Evolutionary conservation across 2,888 invertebrate species (phyloP).

Genomic region (Chalcis sispes): DNA sequence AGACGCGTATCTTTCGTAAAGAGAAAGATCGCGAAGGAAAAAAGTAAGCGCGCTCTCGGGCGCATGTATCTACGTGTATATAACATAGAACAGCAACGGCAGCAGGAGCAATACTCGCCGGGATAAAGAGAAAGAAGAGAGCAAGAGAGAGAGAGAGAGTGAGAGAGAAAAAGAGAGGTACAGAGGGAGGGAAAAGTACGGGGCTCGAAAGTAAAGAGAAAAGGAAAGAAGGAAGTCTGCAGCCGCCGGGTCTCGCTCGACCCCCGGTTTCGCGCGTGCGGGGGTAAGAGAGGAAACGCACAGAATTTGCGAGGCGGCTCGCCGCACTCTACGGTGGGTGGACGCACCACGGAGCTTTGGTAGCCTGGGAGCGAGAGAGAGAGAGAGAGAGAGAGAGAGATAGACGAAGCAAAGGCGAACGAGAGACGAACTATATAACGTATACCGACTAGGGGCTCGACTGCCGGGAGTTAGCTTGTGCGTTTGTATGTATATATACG

Average conservation of each 20-base stretch:
- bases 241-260: constrained; percentile 45
- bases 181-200: background rate
- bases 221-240: constrained; percentile 38
- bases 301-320: constrained; percentile 55
- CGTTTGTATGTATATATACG: background rate
- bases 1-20: constrained; percentile 1
- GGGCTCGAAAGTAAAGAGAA: background rate
- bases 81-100: background rate
- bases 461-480: background rate
- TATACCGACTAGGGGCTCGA: background rate
- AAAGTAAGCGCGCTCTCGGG: background rate
- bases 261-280: constrained; percentile 31
- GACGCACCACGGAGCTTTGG: constrained; percentile 57
- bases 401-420: background rate
- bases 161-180: background rate
- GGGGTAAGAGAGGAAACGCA: constrained; percentile 52
- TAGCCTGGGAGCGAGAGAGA: constrained; percentile 48
- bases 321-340: constrained; percentile 50
- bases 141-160: constrained; percentile 5
- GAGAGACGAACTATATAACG: constrained; percentile 15
- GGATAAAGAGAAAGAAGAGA: no score
- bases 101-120: background rate
- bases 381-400: no score
- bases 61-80: background rate
- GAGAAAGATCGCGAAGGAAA: constrained; percentile 15